Evolutionary conservation across 2,888 invertebrate species (phyloP).

Genomic region (Malacosoma neustria): DNA sequence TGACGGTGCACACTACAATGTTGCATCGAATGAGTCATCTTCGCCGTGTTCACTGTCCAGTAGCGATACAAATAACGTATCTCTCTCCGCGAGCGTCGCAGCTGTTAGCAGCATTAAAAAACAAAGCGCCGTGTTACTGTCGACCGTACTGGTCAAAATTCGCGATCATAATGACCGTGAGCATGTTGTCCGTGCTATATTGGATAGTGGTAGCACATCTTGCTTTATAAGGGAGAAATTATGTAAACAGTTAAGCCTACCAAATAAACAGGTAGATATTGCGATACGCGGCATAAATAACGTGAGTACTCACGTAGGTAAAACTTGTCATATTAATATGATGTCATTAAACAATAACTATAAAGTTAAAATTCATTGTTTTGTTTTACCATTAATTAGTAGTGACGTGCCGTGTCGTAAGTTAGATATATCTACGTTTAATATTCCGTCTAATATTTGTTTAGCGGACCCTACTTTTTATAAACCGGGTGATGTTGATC

Average conservation of each 20-base stretch:
- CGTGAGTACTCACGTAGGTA: conserved; percentile 4
- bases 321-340: conserved; percentile 8
- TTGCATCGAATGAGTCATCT: neutral
- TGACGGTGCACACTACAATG: neutral
- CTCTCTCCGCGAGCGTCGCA: neutral
- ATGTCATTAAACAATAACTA: conserved; percentile 10
- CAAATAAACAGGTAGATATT: conserved; percentile 3
- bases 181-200: conserved; percentile 5
- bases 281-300: conserved; percentile 14
- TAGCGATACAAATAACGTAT: neutral
- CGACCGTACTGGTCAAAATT: conserved; percentile 4
- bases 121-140: neutral
- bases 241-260: conserved; percentile 6
- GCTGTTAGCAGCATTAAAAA: too few species aligned
- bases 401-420: conserved; percentile 7
- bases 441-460: conserved; percentile 13
- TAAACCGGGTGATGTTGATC: conserved; percentile 13
- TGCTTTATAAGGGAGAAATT: conserved; percentile 10
- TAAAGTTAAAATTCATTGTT: conserved; percentile 8
- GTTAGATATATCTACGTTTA: conserved; percentile 7
- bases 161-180: neutral
- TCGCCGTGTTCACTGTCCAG: neutral
- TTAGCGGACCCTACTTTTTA: conserved; percentile 16
- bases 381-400: conserved; percentile 15
- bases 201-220: conserved; percentile 3